Evolutionary conservation across 2,797 vertebrate species (phyloP), one percentile per base, ranked within the genome.

Genomic region (Galagoides demidoff): DNA sequence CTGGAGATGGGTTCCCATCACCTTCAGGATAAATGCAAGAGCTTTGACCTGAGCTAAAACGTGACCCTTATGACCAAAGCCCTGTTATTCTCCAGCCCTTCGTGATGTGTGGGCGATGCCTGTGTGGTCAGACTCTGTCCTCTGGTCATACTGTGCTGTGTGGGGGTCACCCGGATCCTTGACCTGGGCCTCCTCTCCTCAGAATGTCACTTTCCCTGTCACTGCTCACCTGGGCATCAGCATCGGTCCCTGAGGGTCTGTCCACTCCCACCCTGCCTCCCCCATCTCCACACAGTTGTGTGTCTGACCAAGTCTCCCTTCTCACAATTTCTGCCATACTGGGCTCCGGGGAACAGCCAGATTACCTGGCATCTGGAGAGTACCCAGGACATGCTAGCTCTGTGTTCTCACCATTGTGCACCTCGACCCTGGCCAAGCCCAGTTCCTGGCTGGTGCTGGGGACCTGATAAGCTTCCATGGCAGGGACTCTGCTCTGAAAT

Each of bases 51-150:
- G 5, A 43, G 64, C 20, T 7, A 13, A 11, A 14, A 37, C 0
- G 27, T 27, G 34, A 16, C 19, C 49, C 0, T 9, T 19, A 1
- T 8, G 29, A 29, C n/a, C 23, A 7, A 12, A 20, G 23, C 5
- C 19, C 31, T 0, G 0, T 0, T 22, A 0, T 9, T 77, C 20
- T n/a, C 61, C 22, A 43, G 85, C 57, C 5, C 3, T 2, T 0
- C 0, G 0, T 1, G 11, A 0, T 2, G 29, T 0, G 19, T 0
- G 1, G 55, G 43, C 1, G 20, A n/a, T 0, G 0, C 8, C 5
- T 45, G 31, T 37, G 79, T 1, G 0, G 9, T 17, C 1, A 37
- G 55, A 31, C 9, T 1, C 27, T 14, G 61, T 13, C 16, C 7
- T 19, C n/a, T 0, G 8, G n/a, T 27, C 25, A 12, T 3, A 11